Evolutionary conservation across 1,140 invertebrate genomes (phyloP).

Genomic region (Oreohelix idahoensis): DNA sequence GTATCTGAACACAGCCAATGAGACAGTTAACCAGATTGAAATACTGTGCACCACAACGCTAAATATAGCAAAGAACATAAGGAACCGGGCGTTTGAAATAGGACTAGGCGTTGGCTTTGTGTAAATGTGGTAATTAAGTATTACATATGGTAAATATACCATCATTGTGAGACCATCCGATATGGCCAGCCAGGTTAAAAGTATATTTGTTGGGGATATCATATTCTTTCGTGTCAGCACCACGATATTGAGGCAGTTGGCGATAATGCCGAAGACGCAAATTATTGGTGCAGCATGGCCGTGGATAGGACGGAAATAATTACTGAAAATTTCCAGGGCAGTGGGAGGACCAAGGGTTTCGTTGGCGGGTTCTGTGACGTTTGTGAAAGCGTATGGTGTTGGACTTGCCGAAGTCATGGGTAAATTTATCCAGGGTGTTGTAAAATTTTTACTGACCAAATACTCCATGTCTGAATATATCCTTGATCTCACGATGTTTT

Average conservation of each 20-base stretch:
- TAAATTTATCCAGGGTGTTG: not conserved
- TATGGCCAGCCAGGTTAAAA: conserved; percentile 87
- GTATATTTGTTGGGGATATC: conserved; percentile 85
- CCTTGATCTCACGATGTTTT: too few relatives aligned
- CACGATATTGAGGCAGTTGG: conserved; percentile 90
- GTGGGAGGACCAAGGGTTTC: not conserved
- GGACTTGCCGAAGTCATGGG: not conserved
- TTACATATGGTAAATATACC: conserved; percentile 68
- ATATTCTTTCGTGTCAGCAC: conserved; percentile 90
- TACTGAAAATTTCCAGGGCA: conserved; percentile 51
- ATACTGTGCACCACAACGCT: conserved; percentile 89
- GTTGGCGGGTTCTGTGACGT: conserved; percentile 9
- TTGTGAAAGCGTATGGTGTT: not conserved
- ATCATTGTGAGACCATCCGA: conserved; percentile 89
- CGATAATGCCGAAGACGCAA: conserved; percentile 89
- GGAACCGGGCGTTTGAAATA: conserved; percentile 55
- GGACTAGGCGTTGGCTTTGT: conserved; percentile 52
- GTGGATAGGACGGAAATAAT: conserved; percentile 76
- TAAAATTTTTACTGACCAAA: not conserved
- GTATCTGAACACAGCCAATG: conserved; percentile 89
- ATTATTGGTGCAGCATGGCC: conserved; percentile 82
- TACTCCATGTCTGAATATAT: conserved; percentile 12
- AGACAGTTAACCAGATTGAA: conserved; percentile 93
- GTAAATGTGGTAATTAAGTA: conserved; percentile 67
- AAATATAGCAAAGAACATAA: conserved; percentile 77